Evolutionary conservation across 2,888 invertebrate genomes (phyloP).

Genomic region (Erebia ligea): DNA sequence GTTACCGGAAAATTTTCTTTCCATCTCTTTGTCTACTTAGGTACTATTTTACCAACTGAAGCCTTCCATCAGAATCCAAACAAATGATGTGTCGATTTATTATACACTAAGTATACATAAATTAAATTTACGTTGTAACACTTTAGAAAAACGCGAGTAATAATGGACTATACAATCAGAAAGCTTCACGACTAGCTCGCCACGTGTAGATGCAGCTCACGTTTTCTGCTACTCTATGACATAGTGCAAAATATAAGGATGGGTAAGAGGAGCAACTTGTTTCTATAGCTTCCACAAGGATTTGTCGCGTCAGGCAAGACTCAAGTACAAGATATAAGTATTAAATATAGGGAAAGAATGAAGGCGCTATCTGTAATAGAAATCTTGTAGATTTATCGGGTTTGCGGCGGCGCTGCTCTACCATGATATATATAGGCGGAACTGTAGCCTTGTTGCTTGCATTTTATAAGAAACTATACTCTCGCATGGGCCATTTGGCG

Average conservation of each 20-base stretch:
- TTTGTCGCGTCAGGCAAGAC: neutral
- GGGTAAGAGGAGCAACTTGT: too few species aligned
- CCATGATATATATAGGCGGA: slow-evolving; percentile 76
- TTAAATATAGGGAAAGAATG: slow-evolving; percentile 80
- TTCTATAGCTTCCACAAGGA: too few species aligned
- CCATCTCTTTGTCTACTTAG: too few species aligned
- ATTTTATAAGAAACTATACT: slow-evolving; percentile 22
- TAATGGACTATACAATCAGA: neutral
- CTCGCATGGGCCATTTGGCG: neutral
- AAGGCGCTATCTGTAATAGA: slow-evolving; percentile 78
- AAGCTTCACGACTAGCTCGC: neutral
- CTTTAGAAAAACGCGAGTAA: neutral
- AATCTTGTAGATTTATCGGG: slow-evolving; percentile 79
- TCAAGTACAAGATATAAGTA: slow-evolving; percentile 51
- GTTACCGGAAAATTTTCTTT: too few species aligned
- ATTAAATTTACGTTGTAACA: too few species aligned
- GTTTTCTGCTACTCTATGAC: too few species aligned
- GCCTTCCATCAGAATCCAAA: too few species aligned
- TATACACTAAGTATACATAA: too few species aligned
- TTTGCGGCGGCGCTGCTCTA: slow-evolving; percentile 62
- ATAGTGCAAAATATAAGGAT: too few species aligned
- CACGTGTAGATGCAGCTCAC: too few species aligned
- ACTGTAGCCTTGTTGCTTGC: slow-evolving; percentile 52
- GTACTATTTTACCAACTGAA: too few species aligned
- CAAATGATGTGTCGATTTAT: too few species aligned